These are phyloP conservation scores for Papilio demoleus DNA, from an alignment of 2,888 invertebrate species.

Conservation along the genomic window DNA sequence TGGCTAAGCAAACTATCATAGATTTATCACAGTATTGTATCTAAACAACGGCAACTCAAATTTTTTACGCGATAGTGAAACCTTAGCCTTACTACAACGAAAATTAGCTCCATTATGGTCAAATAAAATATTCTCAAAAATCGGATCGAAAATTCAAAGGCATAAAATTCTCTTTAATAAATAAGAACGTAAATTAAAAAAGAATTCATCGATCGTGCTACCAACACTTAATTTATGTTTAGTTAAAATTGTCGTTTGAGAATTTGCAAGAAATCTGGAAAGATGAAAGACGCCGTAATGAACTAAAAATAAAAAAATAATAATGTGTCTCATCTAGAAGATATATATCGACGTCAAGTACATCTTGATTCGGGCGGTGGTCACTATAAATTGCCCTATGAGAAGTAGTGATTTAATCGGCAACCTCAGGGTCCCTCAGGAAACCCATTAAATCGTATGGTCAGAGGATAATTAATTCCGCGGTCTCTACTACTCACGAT, in stretches of 20 bases:
- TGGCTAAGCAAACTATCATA: too few species aligned
- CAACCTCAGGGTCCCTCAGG: conserved; percentile 79
- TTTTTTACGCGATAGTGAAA: too few species aligned
- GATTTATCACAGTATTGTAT: too few species aligned
- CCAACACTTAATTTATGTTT: neutral
- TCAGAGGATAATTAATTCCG: conserved; percentile 83
- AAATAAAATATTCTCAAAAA: too few species aligned
- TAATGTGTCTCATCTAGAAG: conserved; percentile 45
- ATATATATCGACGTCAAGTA: conserved; percentile 43
- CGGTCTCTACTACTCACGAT: conserved; percentile 79
- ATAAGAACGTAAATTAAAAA: neutral
- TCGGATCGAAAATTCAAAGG: neutral
- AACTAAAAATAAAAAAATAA: neutral
- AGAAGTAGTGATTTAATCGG: conserved; percentile 83
- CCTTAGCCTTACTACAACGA: too few species aligned
- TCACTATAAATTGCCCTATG: conserved; percentile 82
- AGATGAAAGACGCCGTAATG: too few species aligned
- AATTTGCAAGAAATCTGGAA: too few species aligned
- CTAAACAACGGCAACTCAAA: too few species aligned
- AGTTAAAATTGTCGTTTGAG: neutral
- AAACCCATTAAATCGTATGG: conserved; percentile 83
- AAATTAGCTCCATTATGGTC: too few species aligned
- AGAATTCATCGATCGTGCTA: neutral
- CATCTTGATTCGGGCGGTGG: conserved; percentile 57
- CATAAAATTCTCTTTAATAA: neutral